Conservation (phyloP, 2,113 vertebrate genomes). For the Amphiprion ocellaris region DNA sequence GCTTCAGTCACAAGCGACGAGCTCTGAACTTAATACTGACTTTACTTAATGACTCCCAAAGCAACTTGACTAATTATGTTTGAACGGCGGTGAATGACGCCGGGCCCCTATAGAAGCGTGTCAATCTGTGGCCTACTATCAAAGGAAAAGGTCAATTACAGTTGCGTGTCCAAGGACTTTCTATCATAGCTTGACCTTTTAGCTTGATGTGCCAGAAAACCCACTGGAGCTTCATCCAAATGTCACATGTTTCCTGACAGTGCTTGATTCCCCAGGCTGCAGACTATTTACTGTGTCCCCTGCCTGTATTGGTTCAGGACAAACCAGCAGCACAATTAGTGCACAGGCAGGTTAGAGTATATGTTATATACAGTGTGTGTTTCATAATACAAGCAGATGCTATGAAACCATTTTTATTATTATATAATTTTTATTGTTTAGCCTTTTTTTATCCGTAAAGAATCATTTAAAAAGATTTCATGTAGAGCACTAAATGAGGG, state of each 20-base stretch:
- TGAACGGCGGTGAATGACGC: constrained; percentile 39
- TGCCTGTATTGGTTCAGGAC: constrained; percentile 20
- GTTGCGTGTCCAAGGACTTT: constrained; percentile 71
- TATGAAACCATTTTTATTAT: background rate
- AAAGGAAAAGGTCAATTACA: constrained; percentile 78
- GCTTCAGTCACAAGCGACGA: constrained; percentile 1
- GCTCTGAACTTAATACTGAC: constrained; percentile 21
- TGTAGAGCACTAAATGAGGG: too few relatives aligned
- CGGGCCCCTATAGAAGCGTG: constrained; percentile 39
- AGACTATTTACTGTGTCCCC: constrained; percentile 37
- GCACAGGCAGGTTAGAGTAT: background rate
- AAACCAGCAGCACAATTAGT: constrained; percentile 12
- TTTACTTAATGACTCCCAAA: constrained; percentile 56
- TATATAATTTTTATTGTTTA: too few relatives aligned
- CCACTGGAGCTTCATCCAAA: constrained; percentile 70
- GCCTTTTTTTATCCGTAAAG: too few relatives aligned
- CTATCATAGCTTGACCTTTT: constrained; percentile 79
- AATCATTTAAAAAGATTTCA: too few relatives aligned
- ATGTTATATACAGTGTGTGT: background rate
- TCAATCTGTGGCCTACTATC: constrained; percentile 58
- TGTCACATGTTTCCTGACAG: constrained; percentile 68
- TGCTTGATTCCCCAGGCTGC: constrained; percentile 24
- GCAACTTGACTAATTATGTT: constrained; percentile 64
- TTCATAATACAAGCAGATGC: background rate
- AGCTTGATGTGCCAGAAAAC: constrained; percentile 59